These are phyloP conservation scores for Melieria crassipennis DNA, from an alignment of 2,888 invertebrate genomes.

Conservation along the genomic window DNA sequence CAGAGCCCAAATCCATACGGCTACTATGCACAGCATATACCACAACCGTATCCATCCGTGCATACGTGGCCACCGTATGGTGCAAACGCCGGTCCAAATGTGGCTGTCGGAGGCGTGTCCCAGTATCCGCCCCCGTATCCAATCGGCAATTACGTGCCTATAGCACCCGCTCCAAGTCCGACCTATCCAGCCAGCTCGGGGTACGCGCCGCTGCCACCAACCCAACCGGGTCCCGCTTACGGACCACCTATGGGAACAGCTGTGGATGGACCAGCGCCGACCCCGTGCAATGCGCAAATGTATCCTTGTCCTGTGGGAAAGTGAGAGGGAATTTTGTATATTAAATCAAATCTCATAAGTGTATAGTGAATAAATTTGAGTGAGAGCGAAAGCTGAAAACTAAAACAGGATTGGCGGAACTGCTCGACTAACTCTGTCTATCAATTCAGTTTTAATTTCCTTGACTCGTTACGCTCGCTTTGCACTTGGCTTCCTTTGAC, in stretches of 20 bases:
- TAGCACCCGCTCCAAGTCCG: background rate
- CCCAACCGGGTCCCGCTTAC: background rate
- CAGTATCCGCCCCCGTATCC: background rate
- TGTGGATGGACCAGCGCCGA: background rate
- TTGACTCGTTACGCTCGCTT: too few relatives aligned
- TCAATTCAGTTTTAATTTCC: too few relatives aligned
- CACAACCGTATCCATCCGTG: background rate
- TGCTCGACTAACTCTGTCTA: too few relatives aligned
- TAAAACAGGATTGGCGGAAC: too few relatives aligned
- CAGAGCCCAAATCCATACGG: slow-evolving; percentile 1
- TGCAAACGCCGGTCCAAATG: background rate
- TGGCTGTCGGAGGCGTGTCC: background rate
- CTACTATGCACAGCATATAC: background rate
- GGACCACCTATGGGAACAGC: background rate
- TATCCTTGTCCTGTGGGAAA: too few relatives aligned
- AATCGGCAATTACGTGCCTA: background rate
- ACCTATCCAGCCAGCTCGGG: slow-evolving; percentile 7
- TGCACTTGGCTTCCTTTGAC: too few relatives aligned
- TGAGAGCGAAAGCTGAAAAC: too few relatives aligned
- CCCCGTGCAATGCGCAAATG: background rate
- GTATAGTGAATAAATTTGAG: too few relatives aligned
- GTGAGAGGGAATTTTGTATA: too few relatives aligned
- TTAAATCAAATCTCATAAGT: too few relatives aligned
- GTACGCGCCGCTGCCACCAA: slow-evolving; percentile 18
- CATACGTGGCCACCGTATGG: background rate